Conservation (phyloP, 2,797 vertebrate species). For the Leptoclinus maculatus region DNA sequence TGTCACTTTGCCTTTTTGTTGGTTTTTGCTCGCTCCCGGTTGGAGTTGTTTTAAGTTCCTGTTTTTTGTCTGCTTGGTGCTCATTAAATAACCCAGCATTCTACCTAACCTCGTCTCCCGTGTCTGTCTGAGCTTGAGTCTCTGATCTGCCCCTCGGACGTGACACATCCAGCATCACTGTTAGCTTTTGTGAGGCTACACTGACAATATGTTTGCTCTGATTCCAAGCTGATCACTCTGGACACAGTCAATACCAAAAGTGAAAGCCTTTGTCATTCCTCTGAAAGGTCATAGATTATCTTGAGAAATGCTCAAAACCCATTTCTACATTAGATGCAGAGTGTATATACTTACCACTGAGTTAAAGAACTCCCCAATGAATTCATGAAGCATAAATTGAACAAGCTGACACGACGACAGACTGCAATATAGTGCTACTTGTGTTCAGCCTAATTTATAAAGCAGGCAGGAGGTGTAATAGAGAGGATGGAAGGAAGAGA, state of each 20-base stretch:
- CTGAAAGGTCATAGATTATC: neutral
- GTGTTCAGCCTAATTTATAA: slow-evolving; percentile 46
- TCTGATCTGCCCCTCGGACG: no score
- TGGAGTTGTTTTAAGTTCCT: no score
- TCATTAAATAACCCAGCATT: no score
- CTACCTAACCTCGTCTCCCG: no score
- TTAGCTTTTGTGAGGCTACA: neutral
- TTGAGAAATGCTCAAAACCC: neutral
- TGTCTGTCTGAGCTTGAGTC: no score
- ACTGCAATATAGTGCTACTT: slow-evolving; percentile 23
- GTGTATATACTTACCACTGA: slow-evolving; percentile 10
- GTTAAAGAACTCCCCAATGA: slow-evolving; percentile 7
- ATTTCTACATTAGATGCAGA: slow-evolving; percentile 22
- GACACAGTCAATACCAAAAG: neutral
- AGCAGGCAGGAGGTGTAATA: neutral
- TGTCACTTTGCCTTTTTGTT: no score
- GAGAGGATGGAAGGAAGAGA: no score
- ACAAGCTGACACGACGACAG: slow-evolving; percentile 6
- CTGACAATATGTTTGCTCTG: neutral
- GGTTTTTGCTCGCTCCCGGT: no score
- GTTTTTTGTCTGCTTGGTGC: no score
- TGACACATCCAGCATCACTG: no score
- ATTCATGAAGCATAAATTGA: slow-evolving; percentile 31
- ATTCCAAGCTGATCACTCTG: neutral
- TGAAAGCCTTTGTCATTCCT: neutral